Evolutionary conservation across 1,140 invertebrate species (phyloP).

Genomic region (Drosophila albomicans): DNA sequence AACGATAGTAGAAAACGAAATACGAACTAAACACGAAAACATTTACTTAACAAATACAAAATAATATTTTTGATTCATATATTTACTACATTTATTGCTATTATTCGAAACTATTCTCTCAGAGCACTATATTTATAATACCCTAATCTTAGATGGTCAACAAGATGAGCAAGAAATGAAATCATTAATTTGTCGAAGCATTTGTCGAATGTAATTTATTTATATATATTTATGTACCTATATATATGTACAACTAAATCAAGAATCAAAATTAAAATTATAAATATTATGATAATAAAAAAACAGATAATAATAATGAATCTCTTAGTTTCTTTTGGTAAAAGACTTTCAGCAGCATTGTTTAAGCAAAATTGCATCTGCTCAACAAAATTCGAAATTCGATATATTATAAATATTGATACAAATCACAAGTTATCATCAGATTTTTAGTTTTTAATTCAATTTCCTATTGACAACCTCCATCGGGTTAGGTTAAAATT

Average conservation of each 20-base stretch:
- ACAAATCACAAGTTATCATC: too few species aligned
- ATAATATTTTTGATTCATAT: conserved; percentile 49
- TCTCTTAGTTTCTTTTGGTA: background rate
- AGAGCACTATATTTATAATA: conserved; percentile 40
- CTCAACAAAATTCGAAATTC: too few species aligned
- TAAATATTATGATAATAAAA: conserved; percentile 19
- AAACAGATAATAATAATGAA: background rate
- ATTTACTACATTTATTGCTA: conserved; percentile 35
- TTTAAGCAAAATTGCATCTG: too few species aligned
- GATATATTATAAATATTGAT: too few species aligned
- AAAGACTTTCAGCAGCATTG: too few species aligned
- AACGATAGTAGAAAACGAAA: background rate
- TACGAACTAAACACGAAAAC: conserved; percentile 10
- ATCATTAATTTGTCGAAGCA: conserved; percentile 29
- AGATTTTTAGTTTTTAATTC: too few species aligned
- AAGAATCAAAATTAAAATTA: conserved; percentile 40
- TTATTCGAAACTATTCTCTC: conserved; percentile 32
- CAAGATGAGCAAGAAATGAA: background rate
- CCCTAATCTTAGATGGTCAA: conserved; percentile 11
- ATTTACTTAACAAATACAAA: conserved; percentile 33
- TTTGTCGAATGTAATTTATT: conserved; percentile 41
- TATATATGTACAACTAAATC: conserved; percentile 34
- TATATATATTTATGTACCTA: conserved; percentile 31
- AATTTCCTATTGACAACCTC: too few species aligned
- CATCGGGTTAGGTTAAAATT: too few species aligned